Percentiles rank a stretch among this genome's conserved stretches.
Conservation (phyloP, 2,797 vertebrate genomes). For the Danio kyathit region DNA sequence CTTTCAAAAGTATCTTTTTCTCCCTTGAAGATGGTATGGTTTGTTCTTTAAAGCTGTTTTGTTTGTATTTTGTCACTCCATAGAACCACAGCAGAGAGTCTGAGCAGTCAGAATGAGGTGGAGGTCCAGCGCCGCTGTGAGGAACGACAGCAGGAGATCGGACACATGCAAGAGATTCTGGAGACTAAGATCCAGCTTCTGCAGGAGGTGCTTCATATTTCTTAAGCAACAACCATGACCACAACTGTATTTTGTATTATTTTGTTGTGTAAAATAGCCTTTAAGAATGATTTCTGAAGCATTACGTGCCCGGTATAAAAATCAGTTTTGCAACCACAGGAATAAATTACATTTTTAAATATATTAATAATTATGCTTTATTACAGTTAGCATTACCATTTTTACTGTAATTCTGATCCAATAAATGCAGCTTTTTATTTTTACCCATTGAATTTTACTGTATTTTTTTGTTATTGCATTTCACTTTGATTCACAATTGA, state of each 20-base stretch:
- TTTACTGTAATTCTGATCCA: no score
- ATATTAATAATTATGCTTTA: no score
- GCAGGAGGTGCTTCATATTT: conserved; percentile 80
- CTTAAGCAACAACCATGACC: not conserved
- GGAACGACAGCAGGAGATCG: conserved; percentile 83
- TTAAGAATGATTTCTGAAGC: no score
- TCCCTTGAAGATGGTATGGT: not conserved
- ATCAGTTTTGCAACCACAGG: no score
- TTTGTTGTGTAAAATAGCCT: no score
- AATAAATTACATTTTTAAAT: no score
- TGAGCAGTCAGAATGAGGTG: conserved; percentile 83
- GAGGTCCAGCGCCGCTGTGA: conserved; percentile 79
- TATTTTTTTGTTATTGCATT: not conserved
- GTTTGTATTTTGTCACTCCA: not conserved
- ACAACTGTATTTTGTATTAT: no score
- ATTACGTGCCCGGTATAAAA: no score
- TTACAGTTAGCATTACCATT: no score
- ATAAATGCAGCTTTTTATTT: not conserved
- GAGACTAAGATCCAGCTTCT: conserved; percentile 88
- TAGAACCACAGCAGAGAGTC: conserved; percentile 80
- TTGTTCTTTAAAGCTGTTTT: conserved; percentile 4
- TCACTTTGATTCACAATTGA: no score
- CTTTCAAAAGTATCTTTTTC: not conserved
- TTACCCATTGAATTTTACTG: not conserved
- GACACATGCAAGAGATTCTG: conserved; percentile 84